Evolutionary conservation across 2,113 vertebrate species (phyloP).

Genomic region (Panthera tigris): DNA sequence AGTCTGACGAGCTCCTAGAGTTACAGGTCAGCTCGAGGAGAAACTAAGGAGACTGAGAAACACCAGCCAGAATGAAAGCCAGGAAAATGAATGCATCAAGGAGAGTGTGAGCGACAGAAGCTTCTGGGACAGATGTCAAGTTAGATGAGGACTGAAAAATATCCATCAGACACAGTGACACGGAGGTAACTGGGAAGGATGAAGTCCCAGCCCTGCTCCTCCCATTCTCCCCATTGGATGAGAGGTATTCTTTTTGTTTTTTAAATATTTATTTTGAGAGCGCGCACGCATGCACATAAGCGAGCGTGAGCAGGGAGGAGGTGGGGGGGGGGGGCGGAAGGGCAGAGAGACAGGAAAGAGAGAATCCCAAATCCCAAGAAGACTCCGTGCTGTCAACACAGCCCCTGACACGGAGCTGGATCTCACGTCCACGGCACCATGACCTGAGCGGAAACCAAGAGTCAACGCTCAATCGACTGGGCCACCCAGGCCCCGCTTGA

Average conservation of each 20-base stretch:
- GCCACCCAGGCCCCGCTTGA: no score
- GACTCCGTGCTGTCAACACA: no score
- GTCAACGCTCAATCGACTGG: no score
- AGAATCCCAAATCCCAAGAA: no score
- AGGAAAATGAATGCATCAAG: not conserved
- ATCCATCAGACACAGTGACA: not conserved
- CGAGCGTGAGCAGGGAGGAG: no score
- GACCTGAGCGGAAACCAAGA: no score
- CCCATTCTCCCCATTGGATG: not conserved
- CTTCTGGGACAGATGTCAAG: not conserved
- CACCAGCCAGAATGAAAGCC: not conserved
- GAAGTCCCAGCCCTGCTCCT: not conserved
- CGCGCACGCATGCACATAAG: no score
- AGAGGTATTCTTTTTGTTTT: not conserved
- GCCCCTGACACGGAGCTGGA: no score
- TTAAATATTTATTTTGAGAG: no score
- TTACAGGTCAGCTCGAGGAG: not conserved
- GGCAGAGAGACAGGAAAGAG: no score
- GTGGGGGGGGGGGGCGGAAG: no score
- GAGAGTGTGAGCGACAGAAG: not conserved
- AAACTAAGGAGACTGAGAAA: not conserved
- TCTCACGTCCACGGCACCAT: no score
- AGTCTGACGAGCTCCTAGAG: not conserved
- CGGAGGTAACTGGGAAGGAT: not conserved
- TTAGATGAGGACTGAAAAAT: not conserved